Conservation (phyloP, 2,888 invertebrate species). For the Eubasilissa splendida region DNA sequence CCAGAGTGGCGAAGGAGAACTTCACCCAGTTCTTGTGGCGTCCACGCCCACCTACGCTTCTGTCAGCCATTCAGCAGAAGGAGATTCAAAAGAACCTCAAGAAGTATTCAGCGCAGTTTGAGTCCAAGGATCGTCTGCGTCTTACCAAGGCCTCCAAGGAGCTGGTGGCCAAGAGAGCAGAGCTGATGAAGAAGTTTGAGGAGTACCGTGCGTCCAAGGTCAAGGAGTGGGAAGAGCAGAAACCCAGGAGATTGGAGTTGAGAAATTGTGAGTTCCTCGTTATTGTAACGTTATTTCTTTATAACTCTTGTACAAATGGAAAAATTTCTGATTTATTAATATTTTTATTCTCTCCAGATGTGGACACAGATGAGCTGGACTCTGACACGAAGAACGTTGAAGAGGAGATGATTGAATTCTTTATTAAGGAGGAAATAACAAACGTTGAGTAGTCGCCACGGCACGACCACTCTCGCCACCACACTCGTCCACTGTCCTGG, state of each 20-base stretch:
- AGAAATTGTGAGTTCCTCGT: conserved; percentile 82
- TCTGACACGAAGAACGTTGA: conserved; percentile 89
- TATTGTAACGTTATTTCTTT: not conserved
- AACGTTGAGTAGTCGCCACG: conserved; percentile 79
- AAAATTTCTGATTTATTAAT: not conserved
- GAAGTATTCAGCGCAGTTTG: conserved; percentile 96
- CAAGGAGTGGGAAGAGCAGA: conserved; percentile 84
- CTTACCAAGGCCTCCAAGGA: conserved; percentile 96
- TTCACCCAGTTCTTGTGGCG: conserved; percentile 98
- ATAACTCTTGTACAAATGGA: not conserved
- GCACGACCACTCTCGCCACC: not conserved
- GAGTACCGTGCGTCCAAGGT: conserved; percentile 85
- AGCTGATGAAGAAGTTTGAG: conserved; percentile 89
- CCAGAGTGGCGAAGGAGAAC: conserved; percentile 88
- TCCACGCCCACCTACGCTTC: conserved; percentile 90
- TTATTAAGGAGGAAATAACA: conserved; percentile 95
- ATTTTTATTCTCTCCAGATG: conserved; percentile 74
- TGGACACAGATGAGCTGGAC: conserved; percentile 94
- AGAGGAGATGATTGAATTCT: conserved; percentile 97
- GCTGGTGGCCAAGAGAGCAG: conserved; percentile 91
- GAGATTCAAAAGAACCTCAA: conserved; percentile 98
- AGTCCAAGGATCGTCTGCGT: conserved; percentile 95
- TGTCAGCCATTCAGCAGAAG: conserved; percentile 89
- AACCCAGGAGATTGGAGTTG: conserved; percentile 86
- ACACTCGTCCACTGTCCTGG: too few species aligned